These are phyloP conservation scores for Lepidothrix coronata DNA, from an alignment of 2,113 vertebrate species.

Conservation along the genomic window DNA sequence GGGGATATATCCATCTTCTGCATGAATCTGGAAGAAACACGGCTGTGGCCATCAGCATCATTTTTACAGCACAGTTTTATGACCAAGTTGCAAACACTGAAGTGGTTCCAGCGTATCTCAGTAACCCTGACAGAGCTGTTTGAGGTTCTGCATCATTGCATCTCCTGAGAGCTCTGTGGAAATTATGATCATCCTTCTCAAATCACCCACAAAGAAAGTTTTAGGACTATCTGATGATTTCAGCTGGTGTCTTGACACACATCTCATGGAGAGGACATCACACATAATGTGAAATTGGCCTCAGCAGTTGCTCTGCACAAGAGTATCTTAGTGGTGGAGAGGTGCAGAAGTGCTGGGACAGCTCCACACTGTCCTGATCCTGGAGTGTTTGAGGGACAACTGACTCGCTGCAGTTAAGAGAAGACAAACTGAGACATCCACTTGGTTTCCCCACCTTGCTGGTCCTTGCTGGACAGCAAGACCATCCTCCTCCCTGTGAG, in stretches of 20 bases:
- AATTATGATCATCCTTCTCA: neutral
- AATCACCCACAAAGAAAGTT: neutral
- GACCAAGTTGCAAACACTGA: neutral
- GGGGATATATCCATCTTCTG: neutral
- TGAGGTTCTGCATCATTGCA: neutral
- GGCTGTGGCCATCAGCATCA: neutral
- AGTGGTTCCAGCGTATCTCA: neutral
- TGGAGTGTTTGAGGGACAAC: neutral
- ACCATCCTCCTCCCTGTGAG: neutral
- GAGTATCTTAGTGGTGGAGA: fast-evolving
- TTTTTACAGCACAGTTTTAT: neutral
- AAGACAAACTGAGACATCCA: neutral
- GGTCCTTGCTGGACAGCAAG: neutral
- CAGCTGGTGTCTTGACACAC: neutral
- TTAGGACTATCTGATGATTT: too few relatives aligned
- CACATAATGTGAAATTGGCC: neutral
- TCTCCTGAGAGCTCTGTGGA: neutral
- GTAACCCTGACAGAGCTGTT: neutral
- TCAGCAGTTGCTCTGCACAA: neutral
- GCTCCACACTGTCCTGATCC: neutral
- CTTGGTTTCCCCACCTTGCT: neutral
- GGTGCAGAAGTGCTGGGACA: neutral
- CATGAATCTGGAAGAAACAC: neutral
- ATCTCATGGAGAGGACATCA: neutral
- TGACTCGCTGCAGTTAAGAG: neutral